Base-by-base conservation (phyloP, 2,888 invertebrate genomes). In the Saturnia pavonia region DNA sequence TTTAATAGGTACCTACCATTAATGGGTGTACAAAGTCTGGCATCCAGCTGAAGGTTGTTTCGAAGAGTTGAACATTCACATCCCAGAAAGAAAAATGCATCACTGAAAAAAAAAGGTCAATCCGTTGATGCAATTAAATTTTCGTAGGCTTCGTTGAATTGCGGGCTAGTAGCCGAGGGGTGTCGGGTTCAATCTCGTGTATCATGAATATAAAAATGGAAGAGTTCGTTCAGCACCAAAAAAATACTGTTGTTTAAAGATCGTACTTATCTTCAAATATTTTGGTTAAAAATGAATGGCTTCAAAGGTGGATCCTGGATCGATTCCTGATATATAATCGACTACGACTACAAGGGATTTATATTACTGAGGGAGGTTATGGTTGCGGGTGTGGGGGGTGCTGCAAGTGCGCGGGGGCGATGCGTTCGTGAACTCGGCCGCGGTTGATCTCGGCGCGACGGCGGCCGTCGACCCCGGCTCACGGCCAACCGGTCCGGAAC, bases 401-500 rank as follows among this genome's bases (percentile, higher is more conserved):
- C 1, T 34, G 6, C 34, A 4, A 34, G 43, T 4, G 42, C 22
- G 42, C 11, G 67, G n/a, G 43, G 67, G 67, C 14, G 42, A 4
- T 67, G 40, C 67, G 40, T 67, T 67, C 42, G 43, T 34, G 67
- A 43, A 43, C 67, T 67, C 34, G 22, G 40, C 42, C 43, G 67
- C 22, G 67, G 40, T 40, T 67, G 22, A 42, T 67, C 42, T 67
- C 67, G 65, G 9, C n/a, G 34, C 65, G 34, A 16, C 54, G 40
- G 42, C 42, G 63, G n/a, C 7, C 69, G 63, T 63, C 40, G 63
- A 63, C 60, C 63, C 66, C 70, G 70, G 42, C 63, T 51, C 68
- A 68, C 51, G 68, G 70, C 57, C 70, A 48, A 70, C 65, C 65
- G 70, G 70, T 65, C 63, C 65, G 63, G 45, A 67, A 40, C 67